Evolutionary conservation across 2,113 vertebrate species (phyloP).

Genomic region (Pagrus major): DNA sequence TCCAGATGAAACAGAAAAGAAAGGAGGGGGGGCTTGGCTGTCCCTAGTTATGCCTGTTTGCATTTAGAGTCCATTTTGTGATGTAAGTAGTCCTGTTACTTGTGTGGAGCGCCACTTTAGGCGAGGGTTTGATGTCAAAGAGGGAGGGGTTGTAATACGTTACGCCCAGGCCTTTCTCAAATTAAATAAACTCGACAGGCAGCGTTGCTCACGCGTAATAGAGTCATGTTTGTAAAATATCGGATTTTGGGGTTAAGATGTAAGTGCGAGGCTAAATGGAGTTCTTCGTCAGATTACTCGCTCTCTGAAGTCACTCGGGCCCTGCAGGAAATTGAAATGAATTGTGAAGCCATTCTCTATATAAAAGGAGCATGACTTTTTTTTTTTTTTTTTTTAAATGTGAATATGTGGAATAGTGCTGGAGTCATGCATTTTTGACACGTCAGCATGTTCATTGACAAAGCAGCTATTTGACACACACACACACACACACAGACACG

Average conservation of each 20-base stretch:
- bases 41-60: slow-evolving; percentile 80
- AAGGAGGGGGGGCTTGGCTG: slow-evolving; percentile 44
- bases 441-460: slow-evolving; percentile 65
- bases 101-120: slow-evolving; percentile 66
- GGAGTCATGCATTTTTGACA: slow-evolving; percentile 67
- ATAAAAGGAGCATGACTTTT: slow-evolving; percentile 61
- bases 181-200: slow-evolving; percentile 69
- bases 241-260: slow-evolving; percentile 72
- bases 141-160: slow-evolving; percentile 66
- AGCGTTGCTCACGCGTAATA: slow-evolving; percentile 52
- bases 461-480: slow-evolving; percentile 53
- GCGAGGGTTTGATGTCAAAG: slow-evolving; percentile 71
- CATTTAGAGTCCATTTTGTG: slow-evolving; percentile 82
- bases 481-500: not conserved
- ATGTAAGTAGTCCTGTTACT: slow-evolving; percentile 79
- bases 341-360: slow-evolving; percentile 68
- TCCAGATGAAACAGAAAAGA: slow-evolving; percentile 56
- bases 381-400: slow-evolving; percentile 38
- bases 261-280: slow-evolving; percentile 73
- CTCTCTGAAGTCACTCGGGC: slow-evolving; percentile 75
- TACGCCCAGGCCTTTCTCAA: slow-evolving; percentile 62
- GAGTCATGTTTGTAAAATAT: slow-evolving; percentile 68
- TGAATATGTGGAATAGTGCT: slow-evolving; percentile 65
- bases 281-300: slow-evolving; percentile 73
- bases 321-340: slow-evolving; percentile 78